Evolutionary conservation across 2,797 vertebrate genomes (phyloP).

Genomic region (Anolis apletophallus): DNA sequence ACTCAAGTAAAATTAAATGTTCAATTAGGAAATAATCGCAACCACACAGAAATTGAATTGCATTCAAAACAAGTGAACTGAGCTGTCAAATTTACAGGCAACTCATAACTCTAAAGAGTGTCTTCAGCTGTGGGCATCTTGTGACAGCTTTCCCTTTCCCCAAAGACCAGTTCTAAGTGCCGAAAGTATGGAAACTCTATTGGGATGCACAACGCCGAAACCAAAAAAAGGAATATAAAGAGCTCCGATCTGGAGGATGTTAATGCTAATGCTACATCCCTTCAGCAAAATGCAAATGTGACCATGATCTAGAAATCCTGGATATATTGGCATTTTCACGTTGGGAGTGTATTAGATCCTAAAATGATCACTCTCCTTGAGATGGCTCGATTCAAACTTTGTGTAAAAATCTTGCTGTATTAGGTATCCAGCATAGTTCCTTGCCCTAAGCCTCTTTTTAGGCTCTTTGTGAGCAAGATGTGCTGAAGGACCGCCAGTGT

Average conservation of each 20-base stretch:
- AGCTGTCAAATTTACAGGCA: neutral
- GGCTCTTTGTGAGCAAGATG: neutral
- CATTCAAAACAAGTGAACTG: constrained; percentile 8
- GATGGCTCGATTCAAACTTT: neutral
- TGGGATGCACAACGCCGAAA: neutral
- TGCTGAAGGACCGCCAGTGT: neutral
- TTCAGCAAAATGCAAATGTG: neutral
- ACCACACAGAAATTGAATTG: neutral
- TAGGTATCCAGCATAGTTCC: neutral
- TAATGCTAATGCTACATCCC: neutral
- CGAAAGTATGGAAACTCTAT: neutral
- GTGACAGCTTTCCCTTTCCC: neutral
- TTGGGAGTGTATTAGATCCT: neutral
- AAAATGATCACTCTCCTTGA: neutral
- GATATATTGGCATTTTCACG: neutral
- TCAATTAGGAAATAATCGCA: neutral
- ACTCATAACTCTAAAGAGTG: neutral
- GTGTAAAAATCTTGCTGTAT: neutral
- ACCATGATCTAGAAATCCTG: neutral
- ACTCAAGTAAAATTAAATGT: neutral
- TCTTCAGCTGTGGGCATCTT: neutral
- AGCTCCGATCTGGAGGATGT: neutral
- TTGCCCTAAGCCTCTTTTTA: neutral
- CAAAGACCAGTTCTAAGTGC: neutral
- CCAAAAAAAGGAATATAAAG: neutral